phyloP scores from a whole-genome alignment of 2,113 vertebrate genomes.

The Phylloscopus whistleri region DNA sequence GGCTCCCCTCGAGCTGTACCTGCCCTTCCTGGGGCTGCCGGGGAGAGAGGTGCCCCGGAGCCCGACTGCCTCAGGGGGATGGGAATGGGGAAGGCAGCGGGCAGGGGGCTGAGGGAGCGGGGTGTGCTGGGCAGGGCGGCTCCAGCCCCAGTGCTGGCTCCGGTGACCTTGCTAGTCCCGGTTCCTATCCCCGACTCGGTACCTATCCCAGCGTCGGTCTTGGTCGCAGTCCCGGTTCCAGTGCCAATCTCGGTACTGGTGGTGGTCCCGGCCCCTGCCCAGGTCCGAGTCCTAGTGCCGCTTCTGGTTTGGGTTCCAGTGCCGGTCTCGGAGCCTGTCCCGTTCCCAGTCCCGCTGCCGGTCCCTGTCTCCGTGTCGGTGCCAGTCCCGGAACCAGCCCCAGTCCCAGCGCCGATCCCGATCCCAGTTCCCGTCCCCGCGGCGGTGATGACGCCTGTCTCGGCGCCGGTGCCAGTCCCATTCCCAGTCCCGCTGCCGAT shows the following conservation, averaged over 20 bases:
- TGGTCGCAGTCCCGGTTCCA: neutral
- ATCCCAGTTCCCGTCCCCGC: neutral
- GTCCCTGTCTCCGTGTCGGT: neutral
- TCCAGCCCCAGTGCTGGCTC: neutral
- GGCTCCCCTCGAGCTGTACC: neutral
- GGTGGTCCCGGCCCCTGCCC: neutral
- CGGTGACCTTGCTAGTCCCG: neutral
- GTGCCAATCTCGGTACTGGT: neutral
- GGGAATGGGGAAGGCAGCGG: neutral
- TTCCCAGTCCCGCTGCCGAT: no score
- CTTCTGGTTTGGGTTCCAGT: neutral
- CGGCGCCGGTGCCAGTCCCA: neutral
- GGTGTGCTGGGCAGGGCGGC: no score
- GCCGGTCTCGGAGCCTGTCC: neutral
- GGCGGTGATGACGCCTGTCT: neutral
- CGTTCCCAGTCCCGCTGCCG: neutral
- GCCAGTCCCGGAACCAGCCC: neutral
- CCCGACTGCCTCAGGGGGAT: neutral
- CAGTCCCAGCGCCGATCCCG: no score
- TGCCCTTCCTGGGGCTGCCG: neutral
- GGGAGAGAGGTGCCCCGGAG: accelerated
- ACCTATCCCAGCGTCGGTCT: neutral
- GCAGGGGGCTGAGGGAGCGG: neutral
- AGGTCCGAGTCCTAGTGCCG: neutral
- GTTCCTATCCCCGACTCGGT: no score